phyloP scores from a whole-genome alignment of 2,113 vertebrate genomes.

The Tupaia chinensis region DNA sequence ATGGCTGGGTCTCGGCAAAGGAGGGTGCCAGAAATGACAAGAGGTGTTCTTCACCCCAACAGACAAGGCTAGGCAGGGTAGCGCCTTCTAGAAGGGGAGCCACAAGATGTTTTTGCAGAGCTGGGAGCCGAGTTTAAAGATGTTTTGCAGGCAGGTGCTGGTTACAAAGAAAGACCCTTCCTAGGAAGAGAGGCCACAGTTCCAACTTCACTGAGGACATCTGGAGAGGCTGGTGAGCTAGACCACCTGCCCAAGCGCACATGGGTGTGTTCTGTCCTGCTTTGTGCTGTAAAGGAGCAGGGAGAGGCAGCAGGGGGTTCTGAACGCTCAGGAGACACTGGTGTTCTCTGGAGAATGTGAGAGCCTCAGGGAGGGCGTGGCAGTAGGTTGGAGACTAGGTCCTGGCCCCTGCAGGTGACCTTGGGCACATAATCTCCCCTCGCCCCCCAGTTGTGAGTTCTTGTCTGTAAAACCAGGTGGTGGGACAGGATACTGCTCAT shows the following conservation, averaged over 20 bases:
- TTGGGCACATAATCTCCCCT: neutral
- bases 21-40: neutral
- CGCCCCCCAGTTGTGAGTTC: constrained; percentile 3
- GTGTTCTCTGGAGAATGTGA: neutral
- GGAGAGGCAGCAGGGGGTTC: neutral
- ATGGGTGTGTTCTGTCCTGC: neutral
- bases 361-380: neutral
- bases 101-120: constrained; percentile 10
- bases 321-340: neutral
- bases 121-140: constrained; percentile 26
- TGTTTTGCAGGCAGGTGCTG: constrained; percentile 27
- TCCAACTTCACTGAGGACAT: neutral
- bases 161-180: constrained; percentile 6
- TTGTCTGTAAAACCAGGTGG: neutral
- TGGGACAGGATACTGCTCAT: neutral
- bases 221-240: neutral
- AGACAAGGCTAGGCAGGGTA: neutral
- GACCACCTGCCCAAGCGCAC: constrained; percentile 40
- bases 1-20: neutral
- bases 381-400: neutral
- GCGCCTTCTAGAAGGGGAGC: neutral
- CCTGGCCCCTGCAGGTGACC: neutral
- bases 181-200: constrained; percentile 45
- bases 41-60: neutral
- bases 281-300: neutral